A percentile compares a stretch with the other conserved stretches of the same genome.
phyloP scores from a whole-genome alignment of 2,888 invertebrate species.

The Sinohyriopsis cumingii region DNA sequence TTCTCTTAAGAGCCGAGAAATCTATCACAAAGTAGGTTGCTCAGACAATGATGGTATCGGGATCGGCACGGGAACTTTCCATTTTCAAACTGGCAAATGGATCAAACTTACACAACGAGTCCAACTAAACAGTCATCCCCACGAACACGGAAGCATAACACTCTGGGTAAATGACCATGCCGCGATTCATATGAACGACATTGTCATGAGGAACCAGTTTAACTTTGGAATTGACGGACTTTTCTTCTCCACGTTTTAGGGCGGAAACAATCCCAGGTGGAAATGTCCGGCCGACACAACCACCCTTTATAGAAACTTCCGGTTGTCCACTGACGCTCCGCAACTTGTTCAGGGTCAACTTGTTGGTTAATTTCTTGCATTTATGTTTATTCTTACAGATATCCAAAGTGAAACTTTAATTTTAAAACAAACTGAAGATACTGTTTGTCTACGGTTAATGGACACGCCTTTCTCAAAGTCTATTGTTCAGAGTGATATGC shows the following conservation, averaged over 20 bases:
- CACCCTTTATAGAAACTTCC: slow-evolving; percentile 53
- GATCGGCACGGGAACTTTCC: slow-evolving; percentile 16
- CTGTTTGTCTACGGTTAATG: no score
- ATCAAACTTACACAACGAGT: slow-evolving; percentile 47
- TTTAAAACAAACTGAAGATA: no score
- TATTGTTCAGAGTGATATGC: no score
- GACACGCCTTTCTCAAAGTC: no score
- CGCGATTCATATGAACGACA: slow-evolving; percentile 27
- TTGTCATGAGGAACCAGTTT: slow-evolving; percentile 35
- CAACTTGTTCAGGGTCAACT: slow-evolving; percentile 6
- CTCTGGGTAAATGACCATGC: slow-evolving; percentile 40
- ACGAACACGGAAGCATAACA: slow-evolving; percentile 41
- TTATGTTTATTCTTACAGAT: no score
- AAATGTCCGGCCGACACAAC: slow-evolving; percentile 43
- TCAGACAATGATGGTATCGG: neutral
- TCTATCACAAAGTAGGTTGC: no score
- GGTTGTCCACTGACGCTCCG: slow-evolving; percentile 17
- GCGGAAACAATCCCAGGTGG: slow-evolving; percentile 41
- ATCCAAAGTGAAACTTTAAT: no score
- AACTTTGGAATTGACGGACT: slow-evolving; percentile 43
- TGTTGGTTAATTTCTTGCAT: slow-evolving; percentile 18
- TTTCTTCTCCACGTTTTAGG: slow-evolving; percentile 58
- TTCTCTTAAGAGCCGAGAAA: no score
- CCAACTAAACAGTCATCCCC: slow-evolving; percentile 42
- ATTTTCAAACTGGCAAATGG: slow-evolving; percentile 37